phyloP scores from a whole-genome alignment of 2,797 vertebrate genomes.

The Anabacerthia variegaticeps region DNA sequence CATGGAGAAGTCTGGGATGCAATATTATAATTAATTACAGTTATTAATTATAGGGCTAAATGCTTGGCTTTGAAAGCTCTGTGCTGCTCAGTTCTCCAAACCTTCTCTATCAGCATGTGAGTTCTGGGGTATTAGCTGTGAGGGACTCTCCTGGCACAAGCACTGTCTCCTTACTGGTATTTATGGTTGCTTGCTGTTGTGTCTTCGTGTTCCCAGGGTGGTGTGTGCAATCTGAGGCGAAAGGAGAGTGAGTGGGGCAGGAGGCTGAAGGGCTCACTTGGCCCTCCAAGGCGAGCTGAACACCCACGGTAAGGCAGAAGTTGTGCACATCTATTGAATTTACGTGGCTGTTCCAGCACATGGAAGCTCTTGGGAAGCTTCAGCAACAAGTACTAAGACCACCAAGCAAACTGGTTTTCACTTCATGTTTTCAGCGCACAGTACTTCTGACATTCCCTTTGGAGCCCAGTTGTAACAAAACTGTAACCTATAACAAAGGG shows the following conservation, averaged over 20 bases:
- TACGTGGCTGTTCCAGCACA: background rate
- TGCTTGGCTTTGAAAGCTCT: background rate
- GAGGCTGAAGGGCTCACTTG: background rate
- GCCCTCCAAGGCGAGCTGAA: background rate
- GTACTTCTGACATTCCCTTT: background rate
- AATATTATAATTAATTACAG: background rate
- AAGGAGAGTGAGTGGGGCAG: background rate
- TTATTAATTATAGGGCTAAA: background rate
- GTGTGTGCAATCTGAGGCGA: accelerated
- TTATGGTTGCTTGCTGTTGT: background rate
- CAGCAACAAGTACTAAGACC: background rate
- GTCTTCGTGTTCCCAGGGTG: background rate
- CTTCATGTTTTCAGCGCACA: background rate
- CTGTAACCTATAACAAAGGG: background rate
- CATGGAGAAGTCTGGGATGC: background rate
- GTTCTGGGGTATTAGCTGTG: background rate
- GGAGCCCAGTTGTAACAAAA: background rate
- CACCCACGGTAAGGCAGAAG: background rate
- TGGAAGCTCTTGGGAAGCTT: background rate
- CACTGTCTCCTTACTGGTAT: background rate
- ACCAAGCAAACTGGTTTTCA: background rate
- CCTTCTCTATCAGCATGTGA: background rate
- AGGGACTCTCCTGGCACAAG: background rate
- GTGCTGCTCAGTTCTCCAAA: background rate
- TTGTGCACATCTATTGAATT: background rate